Evolutionary conservation across 1,140 invertebrate genomes (phyloP), one percentile per base, ranked within the genome.

Genomic region (Ceratosolen fusciceps): DNA sequence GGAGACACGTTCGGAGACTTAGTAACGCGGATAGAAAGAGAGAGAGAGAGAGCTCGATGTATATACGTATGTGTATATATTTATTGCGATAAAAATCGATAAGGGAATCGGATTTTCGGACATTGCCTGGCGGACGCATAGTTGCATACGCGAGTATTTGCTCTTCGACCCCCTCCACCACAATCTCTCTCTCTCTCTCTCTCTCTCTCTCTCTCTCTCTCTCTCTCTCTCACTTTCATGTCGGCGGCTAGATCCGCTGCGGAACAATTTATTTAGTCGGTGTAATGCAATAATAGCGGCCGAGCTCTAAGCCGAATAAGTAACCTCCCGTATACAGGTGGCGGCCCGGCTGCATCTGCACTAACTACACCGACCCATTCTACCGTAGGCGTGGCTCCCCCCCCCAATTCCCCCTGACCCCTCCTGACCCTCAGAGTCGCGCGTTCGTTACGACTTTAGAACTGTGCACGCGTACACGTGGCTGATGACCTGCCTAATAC

Each of bases 211-310:
- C 24, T 37, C 37, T 34, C 47, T 7, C 8, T 29, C 24, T 37
- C 37, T 43, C 52, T 74, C 12, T 37, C 29, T 0, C 74, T 76
- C 43, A 7, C 39, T 75, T 60, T 52, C 26, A 21, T 31, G 31
- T 39, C 24, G 29, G 56, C 39, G 78, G 58, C 74, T 77, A 83
- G 80, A 10, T 80, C 81, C 83, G 77, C 78, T 81, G 80, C 83
- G 74, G 83, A 86, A 87, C 86, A 87, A 88, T 88, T 88, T 87
- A 86, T 88, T 88, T 87, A 87, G 83, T 79, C 72, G 77, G 83
- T 83, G 86, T 85, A 85, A 85, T 86, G 87, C 83, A 88, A 87
- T 87, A 86, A 88, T 86, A 83, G 83, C 81, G 77, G 5, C 16
- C 70, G 75, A 0, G 47, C 78, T 26, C 67, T 54, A 80, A 73